phyloP scores from a whole-genome alignment of 1,140 invertebrate species.

The Aphelenchoides fujianensis region DNA sequence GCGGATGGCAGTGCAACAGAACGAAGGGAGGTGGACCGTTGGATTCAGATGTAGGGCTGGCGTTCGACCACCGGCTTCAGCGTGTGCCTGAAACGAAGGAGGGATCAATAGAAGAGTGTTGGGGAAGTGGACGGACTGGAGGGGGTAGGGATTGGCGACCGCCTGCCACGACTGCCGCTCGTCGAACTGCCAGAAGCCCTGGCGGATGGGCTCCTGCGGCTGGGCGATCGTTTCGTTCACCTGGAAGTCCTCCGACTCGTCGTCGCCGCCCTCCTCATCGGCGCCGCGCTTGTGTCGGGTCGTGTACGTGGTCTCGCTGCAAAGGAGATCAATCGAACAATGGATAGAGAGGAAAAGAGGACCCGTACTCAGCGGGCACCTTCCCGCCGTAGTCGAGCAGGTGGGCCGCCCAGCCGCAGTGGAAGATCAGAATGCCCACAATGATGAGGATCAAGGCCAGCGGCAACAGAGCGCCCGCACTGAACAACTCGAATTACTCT shows the following conservation, averaged over 20 bases:
- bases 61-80: slow-evolving; percentile 59
- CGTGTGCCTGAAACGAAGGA: slow-evolving; percentile 44
- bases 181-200: slow-evolving; percentile 59
- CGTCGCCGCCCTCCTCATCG: slow-evolving; percentile 28
- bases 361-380: slow-evolving; percentile 49
- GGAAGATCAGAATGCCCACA: slow-evolving; percentile 56
- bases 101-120: background rate
- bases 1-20: no score
- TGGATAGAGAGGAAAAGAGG: slow-evolving; percentile 29
- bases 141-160: slow-evolving; percentile 60
- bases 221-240: slow-evolving; percentile 39
- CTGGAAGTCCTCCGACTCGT: slow-evolving; percentile 40
- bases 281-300: slow-evolving; percentile 28
- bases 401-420: slow-evolving; percentile 62
- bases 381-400: slow-evolving; percentile 52
- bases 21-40: no score
- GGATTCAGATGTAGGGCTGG: slow-evolving; percentile 63
- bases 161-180: slow-evolving; percentile 55
- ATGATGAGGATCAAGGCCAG: slow-evolving; percentile 59
- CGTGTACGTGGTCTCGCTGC: slow-evolving; percentile 41
- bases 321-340: slow-evolving; percentile 25
- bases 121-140: slow-evolving; percentile 53
- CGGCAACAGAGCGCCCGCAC: slow-evolving; percentile 53
- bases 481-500: no score
- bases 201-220: slow-evolving; percentile 31